phyloP scores from a whole-genome alignment of 2,888 invertebrate genomes.

The Chaitophorus viminalis region DNA sequence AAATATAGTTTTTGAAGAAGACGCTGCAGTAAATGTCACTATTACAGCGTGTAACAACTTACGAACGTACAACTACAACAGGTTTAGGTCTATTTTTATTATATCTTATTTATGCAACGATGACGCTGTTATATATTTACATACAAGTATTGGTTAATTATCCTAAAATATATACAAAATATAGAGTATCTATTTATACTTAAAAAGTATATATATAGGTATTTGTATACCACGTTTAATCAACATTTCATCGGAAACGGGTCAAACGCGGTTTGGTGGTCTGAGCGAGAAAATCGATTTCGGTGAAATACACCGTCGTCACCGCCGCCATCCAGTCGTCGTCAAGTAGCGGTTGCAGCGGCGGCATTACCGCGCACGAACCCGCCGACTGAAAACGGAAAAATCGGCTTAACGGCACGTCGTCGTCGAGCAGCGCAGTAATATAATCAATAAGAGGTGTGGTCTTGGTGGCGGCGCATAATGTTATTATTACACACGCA shows the following conservation, averaged over 20 bases:
- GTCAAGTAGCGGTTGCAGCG: background rate
- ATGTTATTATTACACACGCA: background rate
- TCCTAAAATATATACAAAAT: background rate
- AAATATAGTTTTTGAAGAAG: too few species aligned
- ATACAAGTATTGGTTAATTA: background rate
- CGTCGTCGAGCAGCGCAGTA: too few species aligned
- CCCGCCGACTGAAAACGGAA: conserved; percentile 12
- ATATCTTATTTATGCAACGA: too few species aligned
- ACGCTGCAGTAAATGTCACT: too few species aligned
- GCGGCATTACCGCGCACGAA: conserved; percentile 8
- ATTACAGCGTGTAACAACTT: too few species aligned
- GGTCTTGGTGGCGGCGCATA: background rate
- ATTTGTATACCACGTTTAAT: background rate
- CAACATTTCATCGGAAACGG: conserved; percentile 52
- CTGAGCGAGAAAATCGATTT: conserved; percentile 51
- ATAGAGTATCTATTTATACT: too few species aligned
- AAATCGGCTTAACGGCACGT: conserved; percentile 29
- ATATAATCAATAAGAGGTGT: conserved; percentile 33
- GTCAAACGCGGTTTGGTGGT: conserved; percentile 60
- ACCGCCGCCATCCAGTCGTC: too few species aligned
- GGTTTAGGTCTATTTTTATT: too few species aligned
- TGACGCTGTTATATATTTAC: too few species aligned
- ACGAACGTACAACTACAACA: too few species aligned
- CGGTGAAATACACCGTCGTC: conserved; percentile 9
- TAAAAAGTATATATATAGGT: too few species aligned